Base-by-base conservation (phyloP, 37 sponge, comb jelly and placozoan species). In the Ianthella basta region DNA sequence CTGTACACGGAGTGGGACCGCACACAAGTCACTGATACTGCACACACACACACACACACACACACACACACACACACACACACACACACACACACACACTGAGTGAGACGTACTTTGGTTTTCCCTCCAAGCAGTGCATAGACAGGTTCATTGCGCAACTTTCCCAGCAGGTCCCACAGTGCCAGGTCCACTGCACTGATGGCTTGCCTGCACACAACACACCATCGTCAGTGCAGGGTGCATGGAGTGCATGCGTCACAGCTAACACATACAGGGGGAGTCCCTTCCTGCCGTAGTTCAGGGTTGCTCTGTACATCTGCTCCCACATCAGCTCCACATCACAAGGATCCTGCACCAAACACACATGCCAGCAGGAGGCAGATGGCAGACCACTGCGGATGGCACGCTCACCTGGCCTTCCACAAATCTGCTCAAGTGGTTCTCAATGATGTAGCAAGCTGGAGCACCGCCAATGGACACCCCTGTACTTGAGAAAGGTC, bases 141-240 rank as follows among this genome's bases (percentile, higher is more conserved):
- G 19, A 95, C 95, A 37, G 95, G 95, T 68, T 92, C 80, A 23
- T 89, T 83, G 37, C 84, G 82, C 63, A 95, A 82, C 55, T 95
- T 92, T 15, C 95, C 95, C 50, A 92, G 92, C 21, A 95, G 83
- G 41, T 95, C 95, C 95, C 95, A 95, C 44, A 95, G 64, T n/a
- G 95, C 95, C 50, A 95, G 70, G 75, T 95, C 95, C 72, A 95
- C 95, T 54, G 95, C 95, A 89, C 95, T 95, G 65, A 95, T 95
- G 25, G 95, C 95, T 55, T 94, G 95, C 13, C 93, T 92, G 79
- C 19, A 55, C 3, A 35, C 50, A 8, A n/a, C n/a, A n/a, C n/a
- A n/a, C n/a, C 50, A 44, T 3, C 50, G 50, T 8, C 3, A 10
- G 50, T 3, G 6, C 50, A 44, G 50, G 50, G 8, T 8, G 50